phyloP scores from a whole-genome alignment of 2,113 vertebrate genomes.

The Lepus timidus region DNA sequence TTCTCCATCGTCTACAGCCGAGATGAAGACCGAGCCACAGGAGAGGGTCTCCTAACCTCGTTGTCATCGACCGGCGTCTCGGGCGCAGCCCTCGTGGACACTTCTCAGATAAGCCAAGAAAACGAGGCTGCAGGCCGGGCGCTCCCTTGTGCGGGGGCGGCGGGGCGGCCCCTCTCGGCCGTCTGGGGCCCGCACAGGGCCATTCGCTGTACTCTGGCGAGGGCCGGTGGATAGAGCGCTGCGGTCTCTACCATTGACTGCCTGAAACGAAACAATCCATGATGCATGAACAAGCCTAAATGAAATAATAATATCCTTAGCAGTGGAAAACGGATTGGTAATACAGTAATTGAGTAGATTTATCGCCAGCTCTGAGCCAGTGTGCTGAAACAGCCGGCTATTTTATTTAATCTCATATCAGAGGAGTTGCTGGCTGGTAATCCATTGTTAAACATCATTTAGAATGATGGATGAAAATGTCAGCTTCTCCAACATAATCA shows the following conservation, averaged over 20 bases:
- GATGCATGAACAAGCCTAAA: constrained; percentile 98
- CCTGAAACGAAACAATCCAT: constrained; percentile 97
- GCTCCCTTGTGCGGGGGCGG: constrained; percentile 72
- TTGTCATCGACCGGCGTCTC: constrained; percentile 96
- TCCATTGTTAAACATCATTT: constrained; percentile 97
- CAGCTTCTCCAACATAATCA: constrained; percentile 96
- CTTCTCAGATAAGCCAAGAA: constrained; percentile 92
- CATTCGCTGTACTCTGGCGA: constrained; percentile 88
- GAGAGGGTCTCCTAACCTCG: constrained; percentile 93
- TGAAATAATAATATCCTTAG: constrained; percentile 99
- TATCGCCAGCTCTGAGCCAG: constrained; percentile 93
- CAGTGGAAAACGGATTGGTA: constrained; percentile 95
- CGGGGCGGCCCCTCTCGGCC: constrained; percentile 70
- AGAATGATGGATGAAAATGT: constrained; percentile 96
- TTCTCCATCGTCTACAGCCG: constrained; percentile 92
- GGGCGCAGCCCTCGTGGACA: constrained; percentile 89
- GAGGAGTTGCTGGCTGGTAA: constrained; percentile 96
- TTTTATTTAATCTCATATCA: constrained; percentile 99
- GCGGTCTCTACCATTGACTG: constrained; percentile 96
- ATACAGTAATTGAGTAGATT: constrained; percentile 97
- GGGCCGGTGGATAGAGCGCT: constrained; percentile 92
- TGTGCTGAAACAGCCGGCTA: constrained; percentile 94
- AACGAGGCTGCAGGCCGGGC: constrained; percentile 88
- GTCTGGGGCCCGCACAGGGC: constrained; percentile 72
- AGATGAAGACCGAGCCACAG: constrained; percentile 96